Evolutionary conservation across 2,888 invertebrate genomes (phyloP).

Genomic region (Melikaiella ostensackeni): DNA sequence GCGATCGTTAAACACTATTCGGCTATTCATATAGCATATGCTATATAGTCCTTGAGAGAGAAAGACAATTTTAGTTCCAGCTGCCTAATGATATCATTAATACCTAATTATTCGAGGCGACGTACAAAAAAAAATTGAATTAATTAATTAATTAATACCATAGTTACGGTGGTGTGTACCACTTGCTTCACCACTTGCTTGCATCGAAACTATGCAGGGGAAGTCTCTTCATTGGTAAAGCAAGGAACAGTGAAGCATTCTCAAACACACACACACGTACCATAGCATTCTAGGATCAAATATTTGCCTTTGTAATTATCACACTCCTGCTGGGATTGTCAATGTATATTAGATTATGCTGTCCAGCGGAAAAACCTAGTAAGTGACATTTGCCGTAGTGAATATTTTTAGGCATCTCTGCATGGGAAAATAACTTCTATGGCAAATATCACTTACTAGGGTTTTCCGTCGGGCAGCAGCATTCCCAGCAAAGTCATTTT

Average conservation of each 20-base stretch:
- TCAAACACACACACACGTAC: constrained; percentile 3
- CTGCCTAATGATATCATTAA: neutral
- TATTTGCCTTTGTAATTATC: constrained; percentile 38
- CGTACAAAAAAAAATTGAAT: neutral
- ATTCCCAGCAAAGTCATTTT: neutral
- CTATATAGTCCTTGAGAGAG: neutral
- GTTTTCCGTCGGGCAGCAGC: no score
- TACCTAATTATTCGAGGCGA: neutral
- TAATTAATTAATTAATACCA: neutral
- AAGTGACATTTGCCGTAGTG: no score
- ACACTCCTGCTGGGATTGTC: constrained; percentile 29
- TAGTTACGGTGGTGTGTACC: neutral
- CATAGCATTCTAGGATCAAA: constrained; percentile 23
- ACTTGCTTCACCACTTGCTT: constrained; percentile 18
- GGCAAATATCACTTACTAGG: no score
- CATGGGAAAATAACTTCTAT: no score
- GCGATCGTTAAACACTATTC: neutral
- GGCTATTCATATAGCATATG: neutral
- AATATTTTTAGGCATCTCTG: no score
- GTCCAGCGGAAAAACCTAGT: no score
- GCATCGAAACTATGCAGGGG: constrained; percentile 28
- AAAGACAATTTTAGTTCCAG: neutral
- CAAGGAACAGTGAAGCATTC: constrained; percentile 33
- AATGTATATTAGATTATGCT: constrained; percentile 20
- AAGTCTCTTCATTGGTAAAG: constrained; percentile 22